Percentiles rank a stretch among this genome's conserved stretches.
Conservation (phyloP, 92 coral and sea anemone genomes). For the Plumapathes pennacea region DNA sequence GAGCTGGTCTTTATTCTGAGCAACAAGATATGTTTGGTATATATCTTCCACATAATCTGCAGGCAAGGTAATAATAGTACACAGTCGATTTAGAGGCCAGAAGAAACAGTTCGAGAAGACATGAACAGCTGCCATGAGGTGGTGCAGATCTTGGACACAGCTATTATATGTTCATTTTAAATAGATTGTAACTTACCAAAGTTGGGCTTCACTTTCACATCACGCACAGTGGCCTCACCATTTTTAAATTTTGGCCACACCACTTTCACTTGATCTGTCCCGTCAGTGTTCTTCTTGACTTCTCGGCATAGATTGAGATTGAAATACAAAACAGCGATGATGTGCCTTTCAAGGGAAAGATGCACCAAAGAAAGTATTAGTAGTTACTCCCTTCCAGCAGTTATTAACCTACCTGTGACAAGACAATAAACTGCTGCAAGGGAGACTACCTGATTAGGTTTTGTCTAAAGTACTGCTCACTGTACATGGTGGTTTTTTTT, state of each 20-base stretch:
- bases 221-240: slow-evolving; percentile 55
- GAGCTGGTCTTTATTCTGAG: slow-evolving; percentile 5
- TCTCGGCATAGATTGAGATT: slow-evolving; percentile 36
- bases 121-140: no score
- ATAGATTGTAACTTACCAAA: slow-evolving; percentile 41
- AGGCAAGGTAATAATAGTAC: slow-evolving; percentile 11
- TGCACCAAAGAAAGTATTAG: no score
- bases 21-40: slow-evolving; percentile 8
- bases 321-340: slow-evolving; percentile 49
- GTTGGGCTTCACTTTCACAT: slow-evolving; percentile 45
- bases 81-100: background rate
- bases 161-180: no score
- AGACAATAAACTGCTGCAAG: no score
- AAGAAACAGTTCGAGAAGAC: no score
- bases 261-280: slow-evolving; percentile 46
- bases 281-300: slow-evolving; percentile 26
- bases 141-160: no score
- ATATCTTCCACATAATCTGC: slow-evolving; percentile 49
- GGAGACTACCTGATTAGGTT: no score
- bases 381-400: no score
- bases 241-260: slow-evolving; percentile 58
- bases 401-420: no score
- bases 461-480: no score
- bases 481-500: no score
- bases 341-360: slow-evolving; percentile 42